phyloP scores from a whole-genome alignment of 2,797 vertebrate genomes.

The Yasuhikotakia modesta region DNA sequence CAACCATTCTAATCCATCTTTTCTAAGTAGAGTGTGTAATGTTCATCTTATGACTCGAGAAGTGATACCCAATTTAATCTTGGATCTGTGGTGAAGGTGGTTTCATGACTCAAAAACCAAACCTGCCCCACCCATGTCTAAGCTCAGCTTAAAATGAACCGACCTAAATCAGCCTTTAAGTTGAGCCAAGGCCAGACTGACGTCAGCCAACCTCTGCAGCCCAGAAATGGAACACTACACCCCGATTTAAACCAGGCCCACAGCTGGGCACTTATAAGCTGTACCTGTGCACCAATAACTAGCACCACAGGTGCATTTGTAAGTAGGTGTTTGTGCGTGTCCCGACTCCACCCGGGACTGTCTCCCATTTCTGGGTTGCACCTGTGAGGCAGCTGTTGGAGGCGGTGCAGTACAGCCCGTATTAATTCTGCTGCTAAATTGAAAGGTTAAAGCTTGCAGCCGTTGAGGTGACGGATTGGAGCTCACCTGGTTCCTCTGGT shows the following conservation, averaged over 20 bases:
- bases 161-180: slow-evolving; percentile 70
- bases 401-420: slow-evolving; percentile 65
- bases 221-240: slow-evolving; percentile 48
- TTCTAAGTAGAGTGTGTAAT: neutral
- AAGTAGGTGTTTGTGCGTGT: slow-evolving; percentile 20
- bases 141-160: slow-evolving; percentile 63
- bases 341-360: neutral
- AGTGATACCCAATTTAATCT: slow-evolving; percentile 25
- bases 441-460: slow-evolving; percentile 73
- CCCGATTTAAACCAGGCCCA: neutral
- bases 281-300: slow-evolving; percentile 20
- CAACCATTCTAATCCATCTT: neutral
- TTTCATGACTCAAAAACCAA: slow-evolving; percentile 27
- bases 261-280: neutral
- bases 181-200: slow-evolving; percentile 68
- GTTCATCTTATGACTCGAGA: neutral
- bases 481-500: slow-evolving; percentile 59
- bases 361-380: slow-evolving; percentile 61
- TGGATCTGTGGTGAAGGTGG: slow-evolving; percentile 42
- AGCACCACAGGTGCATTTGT: slow-evolving; percentile 3
- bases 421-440: slow-evolving; percentile 74
- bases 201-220: slow-evolving; percentile 57
- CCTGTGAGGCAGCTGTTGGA: slow-evolving; percentile 66
- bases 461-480: slow-evolving; percentile 56
- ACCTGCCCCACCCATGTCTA: slow-evolving; percentile 4